Evolutionary conservation across 2,888 invertebrate species (phyloP).

Genomic region (Xanthia icteritia): DNA sequence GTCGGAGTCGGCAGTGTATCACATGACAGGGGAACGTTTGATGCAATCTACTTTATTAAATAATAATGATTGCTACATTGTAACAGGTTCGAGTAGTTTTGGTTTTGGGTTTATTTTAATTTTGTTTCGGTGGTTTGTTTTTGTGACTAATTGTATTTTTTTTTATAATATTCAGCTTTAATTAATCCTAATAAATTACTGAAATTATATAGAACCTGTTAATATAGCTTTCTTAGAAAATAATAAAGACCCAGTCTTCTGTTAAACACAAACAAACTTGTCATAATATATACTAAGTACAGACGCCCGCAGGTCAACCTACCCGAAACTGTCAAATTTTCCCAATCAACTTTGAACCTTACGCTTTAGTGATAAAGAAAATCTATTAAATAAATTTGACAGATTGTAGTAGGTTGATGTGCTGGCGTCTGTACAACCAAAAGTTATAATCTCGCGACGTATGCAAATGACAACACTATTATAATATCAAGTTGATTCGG

Average conservation of each 20-base stretch:
- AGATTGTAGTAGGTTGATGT: no score
- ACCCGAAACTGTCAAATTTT: no score
- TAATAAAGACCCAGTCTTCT: background rate
- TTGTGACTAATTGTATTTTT: background rate
- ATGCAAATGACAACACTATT: slow-evolving; percentile 23
- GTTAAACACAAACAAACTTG: background rate
- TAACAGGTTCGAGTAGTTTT: slow-evolving; percentile 56
- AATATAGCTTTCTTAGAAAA: background rate
- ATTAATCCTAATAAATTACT: background rate
- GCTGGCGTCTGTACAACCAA: slow-evolving; percentile 1
- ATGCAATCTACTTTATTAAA: slow-evolving; percentile 80
- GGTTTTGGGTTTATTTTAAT: slow-evolving; percentile 28
- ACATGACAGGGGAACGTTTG: slow-evolving; percentile 64
- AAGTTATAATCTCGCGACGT: background rate
- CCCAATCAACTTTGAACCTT: no score
- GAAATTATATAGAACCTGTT: no score
- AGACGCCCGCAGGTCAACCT: no score
- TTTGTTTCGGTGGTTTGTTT: background rate
- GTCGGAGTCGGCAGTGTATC: slow-evolving; percentile 58
- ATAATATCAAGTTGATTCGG: slow-evolving; percentile 51
- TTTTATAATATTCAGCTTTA: background rate
- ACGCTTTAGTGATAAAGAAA: no score
- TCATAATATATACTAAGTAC: no score
- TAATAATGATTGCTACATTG: slow-evolving; percentile 70
- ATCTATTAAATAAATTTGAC: no score